Evolutionary conservation across 2,888 invertebrate species (phyloP).

Genomic region (Therioaphis trifolii): DNA sequence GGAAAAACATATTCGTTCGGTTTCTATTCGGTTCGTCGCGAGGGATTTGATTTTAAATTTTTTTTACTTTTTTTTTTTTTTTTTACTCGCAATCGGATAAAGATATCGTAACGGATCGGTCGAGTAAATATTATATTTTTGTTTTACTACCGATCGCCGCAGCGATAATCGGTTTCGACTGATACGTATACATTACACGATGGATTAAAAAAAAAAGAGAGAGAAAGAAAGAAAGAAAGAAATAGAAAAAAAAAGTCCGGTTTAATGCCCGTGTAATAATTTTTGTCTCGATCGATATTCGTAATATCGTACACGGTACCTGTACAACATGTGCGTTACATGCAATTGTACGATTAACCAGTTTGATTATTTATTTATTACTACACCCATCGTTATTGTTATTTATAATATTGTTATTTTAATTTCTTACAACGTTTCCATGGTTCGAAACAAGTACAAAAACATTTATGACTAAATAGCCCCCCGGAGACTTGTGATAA

Average conservation of each 20-base stretch:
- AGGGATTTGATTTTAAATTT: too few species aligned
- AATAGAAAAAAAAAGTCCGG: neutral
- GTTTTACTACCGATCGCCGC: too few species aligned
- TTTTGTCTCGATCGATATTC: neutral
- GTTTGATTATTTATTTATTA: conserved; percentile 26
- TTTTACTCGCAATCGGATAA: too few species aligned
- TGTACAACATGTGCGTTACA: neutral
- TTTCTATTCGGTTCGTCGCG: too few species aligned
- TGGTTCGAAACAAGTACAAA: conserved; percentile 4
- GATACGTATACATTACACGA: neutral
- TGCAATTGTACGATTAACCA: conserved; percentile 30
- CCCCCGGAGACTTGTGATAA: conserved; percentile 33
- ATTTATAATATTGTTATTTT: conserved; percentile 46
- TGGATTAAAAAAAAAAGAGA: neutral
- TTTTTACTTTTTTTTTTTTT: neutral
- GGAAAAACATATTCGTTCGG: too few species aligned
- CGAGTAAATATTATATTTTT: neutral
- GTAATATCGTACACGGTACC: neutral
- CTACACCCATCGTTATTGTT: conserved; percentile 23
- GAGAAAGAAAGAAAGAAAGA: too few species aligned
- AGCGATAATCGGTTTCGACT: neutral
- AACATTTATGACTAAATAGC: conserved; percentile 6
- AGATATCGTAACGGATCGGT: too few species aligned
- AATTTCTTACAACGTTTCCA: conserved; percentile 19
- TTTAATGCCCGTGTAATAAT: neutral